Percentiles rank a stretch among this genome's conserved stretches.
Conservation (phyloP, 2,888 invertebrate species). For the Polia nebulosa region DNA sequence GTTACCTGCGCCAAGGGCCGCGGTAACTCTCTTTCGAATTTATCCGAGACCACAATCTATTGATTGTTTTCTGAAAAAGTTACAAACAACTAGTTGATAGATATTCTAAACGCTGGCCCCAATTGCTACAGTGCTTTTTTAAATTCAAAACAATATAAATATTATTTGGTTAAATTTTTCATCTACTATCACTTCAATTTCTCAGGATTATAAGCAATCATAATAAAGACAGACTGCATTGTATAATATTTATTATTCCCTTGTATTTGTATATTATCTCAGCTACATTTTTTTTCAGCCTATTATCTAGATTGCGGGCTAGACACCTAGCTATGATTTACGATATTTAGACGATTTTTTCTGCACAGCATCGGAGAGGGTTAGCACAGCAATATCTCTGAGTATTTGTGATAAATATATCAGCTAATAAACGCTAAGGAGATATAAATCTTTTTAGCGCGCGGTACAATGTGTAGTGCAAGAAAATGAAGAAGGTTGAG, state of each 20-base stretch:
- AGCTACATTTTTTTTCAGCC: constrained; percentile 60
- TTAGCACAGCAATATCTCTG: constrained; percentile 83
- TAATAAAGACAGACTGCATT: constrained; percentile 58
- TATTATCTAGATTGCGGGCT: constrained; percentile 73
- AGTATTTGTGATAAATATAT: constrained; percentile 88
- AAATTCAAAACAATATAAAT: background rate
- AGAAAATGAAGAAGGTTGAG: constrained; percentile 55
- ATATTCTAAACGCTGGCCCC: background rate
- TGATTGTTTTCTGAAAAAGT: background rate
- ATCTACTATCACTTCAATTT: constrained; percentile 22
- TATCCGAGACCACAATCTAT: too few species aligned
- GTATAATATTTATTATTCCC: constrained; percentile 44
- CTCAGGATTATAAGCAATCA: constrained; percentile 20
- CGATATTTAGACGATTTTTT: constrained; percentile 74
- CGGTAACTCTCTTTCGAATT: too few species aligned
- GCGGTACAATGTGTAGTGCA: constrained; percentile 63
- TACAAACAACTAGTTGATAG: too few species aligned
- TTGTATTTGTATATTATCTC: constrained; percentile 47
- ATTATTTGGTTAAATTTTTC: background rate
- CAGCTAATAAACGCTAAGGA: constrained; percentile 88
- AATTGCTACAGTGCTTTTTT: background rate
- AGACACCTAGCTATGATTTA: constrained; percentile 78
- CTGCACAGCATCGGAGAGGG: constrained; percentile 70
- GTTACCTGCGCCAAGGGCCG: too few species aligned
- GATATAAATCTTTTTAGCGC: constrained; percentile 85